These are phyloP conservation scores for Centropus unirufus DNA, from an alignment of 2,113 vertebrate species.

Conservation along the genomic window DNA sequence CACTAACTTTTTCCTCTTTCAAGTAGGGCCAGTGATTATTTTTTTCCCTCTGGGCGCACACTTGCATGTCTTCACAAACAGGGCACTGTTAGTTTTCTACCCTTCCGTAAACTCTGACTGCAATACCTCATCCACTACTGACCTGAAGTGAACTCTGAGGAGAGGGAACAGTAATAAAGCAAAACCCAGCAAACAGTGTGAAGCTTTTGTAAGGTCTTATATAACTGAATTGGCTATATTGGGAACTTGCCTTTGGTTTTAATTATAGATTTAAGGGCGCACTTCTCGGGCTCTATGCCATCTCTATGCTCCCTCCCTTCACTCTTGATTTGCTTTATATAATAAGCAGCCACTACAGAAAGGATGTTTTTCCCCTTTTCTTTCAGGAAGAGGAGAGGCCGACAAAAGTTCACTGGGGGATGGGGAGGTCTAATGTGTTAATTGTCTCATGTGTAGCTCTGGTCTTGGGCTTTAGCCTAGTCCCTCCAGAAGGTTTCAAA, in stretches of 20 bases:
- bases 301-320: constrained; percentile 51
- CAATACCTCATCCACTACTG: constrained; percentile 35
- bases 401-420: constrained; percentile 39
- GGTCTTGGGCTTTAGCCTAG: constrained; percentile 1
- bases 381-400: constrained; percentile 17
- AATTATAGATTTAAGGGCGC: constrained; percentile 64
- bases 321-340: constrained; percentile 51
- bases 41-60: constrained; percentile 50
- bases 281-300: constrained; percentile 47
- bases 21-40: constrained; percentile 52
- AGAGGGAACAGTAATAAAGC: constrained; percentile 57
- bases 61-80: constrained; percentile 52
- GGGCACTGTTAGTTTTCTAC: constrained; percentile 42
- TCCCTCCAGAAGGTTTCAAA: constrained; percentile 6
- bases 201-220: constrained; percentile 59
- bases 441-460: background rate
- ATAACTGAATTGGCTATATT: constrained; percentile 60
- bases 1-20: constrained; percentile 55
- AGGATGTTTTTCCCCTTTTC: constrained; percentile 10
- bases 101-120: constrained; percentile 50
- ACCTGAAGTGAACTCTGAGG: constrained; percentile 57
- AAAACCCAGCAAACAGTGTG: constrained; percentile 44
- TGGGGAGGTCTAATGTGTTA: constrained; percentile 31
- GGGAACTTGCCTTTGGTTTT: constrained; percentile 62
- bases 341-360: constrained; percentile 55